phyloP scores from a whole-genome alignment of 1,140 invertebrate species.

The Pentalonia nigronervosa region DNA sequence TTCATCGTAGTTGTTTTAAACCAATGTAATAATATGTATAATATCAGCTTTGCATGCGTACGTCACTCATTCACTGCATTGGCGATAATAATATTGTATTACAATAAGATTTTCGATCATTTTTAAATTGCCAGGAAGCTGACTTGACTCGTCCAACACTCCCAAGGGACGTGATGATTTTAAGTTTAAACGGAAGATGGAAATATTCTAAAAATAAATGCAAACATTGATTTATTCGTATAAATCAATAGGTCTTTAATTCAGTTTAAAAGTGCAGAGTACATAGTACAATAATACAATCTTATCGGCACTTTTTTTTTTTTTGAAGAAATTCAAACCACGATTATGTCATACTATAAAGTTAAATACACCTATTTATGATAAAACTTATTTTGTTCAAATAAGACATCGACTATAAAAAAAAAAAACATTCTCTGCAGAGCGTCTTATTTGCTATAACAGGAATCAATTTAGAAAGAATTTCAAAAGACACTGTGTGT shows the following conservation, averaged over 20 bases:
- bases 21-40: no score
- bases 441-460: neutral
- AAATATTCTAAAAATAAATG: neutral
- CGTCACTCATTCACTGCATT: neutral
- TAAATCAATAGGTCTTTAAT: neutral
- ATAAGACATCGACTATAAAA: neutral
- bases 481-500: rapidly evolving
- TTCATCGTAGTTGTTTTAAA: no score
- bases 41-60: neutral
- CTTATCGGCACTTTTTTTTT: neutral
- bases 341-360: neutral
- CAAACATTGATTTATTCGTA: neutral
- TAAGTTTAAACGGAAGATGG: neutral
- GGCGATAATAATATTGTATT: neutral
- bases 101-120: neutral
- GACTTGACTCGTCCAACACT: neutral
- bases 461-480: neutral
- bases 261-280: neutral
- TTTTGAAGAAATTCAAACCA: neutral
- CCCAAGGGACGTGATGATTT: neutral
- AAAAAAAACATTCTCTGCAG: neutral
- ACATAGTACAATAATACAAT: neutral
- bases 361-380: neutral
- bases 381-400: neutral
- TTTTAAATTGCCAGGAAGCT: neutral